phyloP scores from a whole-genome alignment of 2,797 vertebrate genomes.

The Siniperca undulata region DNA sequence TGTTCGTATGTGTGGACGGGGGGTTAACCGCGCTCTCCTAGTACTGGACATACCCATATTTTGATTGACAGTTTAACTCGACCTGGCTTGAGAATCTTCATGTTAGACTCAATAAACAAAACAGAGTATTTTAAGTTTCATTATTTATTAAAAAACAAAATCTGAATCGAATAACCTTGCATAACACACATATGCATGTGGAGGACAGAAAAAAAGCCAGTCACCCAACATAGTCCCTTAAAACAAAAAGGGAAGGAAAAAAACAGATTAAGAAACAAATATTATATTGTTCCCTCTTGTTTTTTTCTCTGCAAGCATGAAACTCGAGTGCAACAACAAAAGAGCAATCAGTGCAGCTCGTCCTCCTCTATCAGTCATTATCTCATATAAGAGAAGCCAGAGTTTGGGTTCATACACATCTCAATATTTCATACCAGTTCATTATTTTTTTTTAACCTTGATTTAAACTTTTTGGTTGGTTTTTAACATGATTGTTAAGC shows the following conservation, averaged over 20 bases:
- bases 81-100: background rate
- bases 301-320: conserved; percentile 56
- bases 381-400: conserved; percentile 2
- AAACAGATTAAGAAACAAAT: conserved; percentile 32
- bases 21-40: background rate
- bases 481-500: conserved; percentile 15
- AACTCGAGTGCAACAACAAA: conserved; percentile 50
- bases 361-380: background rate
- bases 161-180: conserved; percentile 70
- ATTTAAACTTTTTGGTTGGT: conserved; percentile 34
- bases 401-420: conserved; percentile 29
- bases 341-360: conserved; percentile 52
- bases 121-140: conserved; percentile 54
- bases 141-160: conserved; percentile 78
- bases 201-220: conserved; percentile 68
- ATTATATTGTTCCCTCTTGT: conserved; percentile 48
- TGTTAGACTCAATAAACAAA: conserved; percentile 14
- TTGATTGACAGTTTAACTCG: conserved; percentile 6
- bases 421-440: background rate
- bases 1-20: background rate
- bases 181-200: conserved; percentile 79
- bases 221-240: conserved; percentile 59
- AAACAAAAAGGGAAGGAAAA: conserved; percentile 44
- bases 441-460: background rate
- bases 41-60: background rate